phyloP scores from a whole-genome alignment of 1,140 invertebrate species.

The Apocrypta bakeri region DNA sequence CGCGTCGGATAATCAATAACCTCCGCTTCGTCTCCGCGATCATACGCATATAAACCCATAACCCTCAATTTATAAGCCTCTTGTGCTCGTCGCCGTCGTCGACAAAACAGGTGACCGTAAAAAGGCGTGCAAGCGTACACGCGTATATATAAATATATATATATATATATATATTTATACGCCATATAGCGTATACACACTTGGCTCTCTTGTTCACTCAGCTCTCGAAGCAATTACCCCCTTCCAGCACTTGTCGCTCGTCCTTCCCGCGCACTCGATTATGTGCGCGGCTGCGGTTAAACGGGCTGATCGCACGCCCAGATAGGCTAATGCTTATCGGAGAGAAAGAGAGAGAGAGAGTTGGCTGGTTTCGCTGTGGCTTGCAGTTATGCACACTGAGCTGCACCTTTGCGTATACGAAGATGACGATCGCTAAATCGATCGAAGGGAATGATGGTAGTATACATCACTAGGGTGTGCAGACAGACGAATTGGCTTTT shows the following conservation, averaged over 20 bases:
- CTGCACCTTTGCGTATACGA: conserved; percentile 25
- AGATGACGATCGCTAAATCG: conserved; percentile 23
- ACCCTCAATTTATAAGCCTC: conserved; percentile 10
- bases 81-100: neutral
- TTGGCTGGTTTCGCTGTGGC: conserved; percentile 52
- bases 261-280: conserved; percentile 25
- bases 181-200: no score
- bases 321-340: conserved; percentile 63
- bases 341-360: conserved; percentile 46
- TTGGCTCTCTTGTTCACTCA: neutral
- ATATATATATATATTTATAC: neutral
- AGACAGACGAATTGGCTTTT: neutral
- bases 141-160: no score
- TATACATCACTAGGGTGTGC: neutral
- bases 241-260: conserved; percentile 22
- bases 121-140: conserved; percentile 24
- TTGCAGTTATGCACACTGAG: neutral
- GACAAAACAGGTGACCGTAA: conserved; percentile 54
- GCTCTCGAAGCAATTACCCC: conserved; percentile 24
- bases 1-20: conserved; percentile 21
- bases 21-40: neutral
- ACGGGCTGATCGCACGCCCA: conserved; percentile 51
- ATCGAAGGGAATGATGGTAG: no score
- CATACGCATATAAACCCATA: conserved; percentile 3
- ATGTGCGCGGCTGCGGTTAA: conserved; percentile 12